Conservation (phyloP, 2,888 invertebrate genomes). For the Melolontha melolontha region DNA sequence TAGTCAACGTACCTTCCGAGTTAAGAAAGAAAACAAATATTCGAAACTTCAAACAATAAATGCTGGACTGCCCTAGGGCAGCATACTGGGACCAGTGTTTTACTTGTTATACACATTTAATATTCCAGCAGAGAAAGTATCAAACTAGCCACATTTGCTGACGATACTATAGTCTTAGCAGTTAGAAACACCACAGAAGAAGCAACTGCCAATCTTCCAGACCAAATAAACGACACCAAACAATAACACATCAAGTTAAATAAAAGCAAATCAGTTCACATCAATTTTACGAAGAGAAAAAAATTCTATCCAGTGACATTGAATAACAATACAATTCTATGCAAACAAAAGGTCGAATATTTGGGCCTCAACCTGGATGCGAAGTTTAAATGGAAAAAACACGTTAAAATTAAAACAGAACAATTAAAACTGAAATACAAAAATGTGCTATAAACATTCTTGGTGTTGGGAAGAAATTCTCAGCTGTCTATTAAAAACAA, state of each 20-base stretch:
- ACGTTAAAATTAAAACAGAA: too few relatives aligned
- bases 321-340: too few relatives aligned
- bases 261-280: too few relatives aligned
- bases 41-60: slow-evolving; percentile 1
- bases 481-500: slow-evolving; percentile 5
- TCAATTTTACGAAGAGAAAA: too few relatives aligned
- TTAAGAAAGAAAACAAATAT: slow-evolving; percentile 1
- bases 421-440: neutral
- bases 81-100: slow-evolving; percentile 8
- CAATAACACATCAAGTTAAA: too few relatives aligned
- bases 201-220: slow-evolving; percentile 6
- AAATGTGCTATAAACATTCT: neutral
- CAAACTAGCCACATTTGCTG: slow-evolving; percentile 14
- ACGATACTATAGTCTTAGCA: neutral
- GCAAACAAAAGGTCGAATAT: too few relatives aligned
- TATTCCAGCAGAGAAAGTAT: slow-evolving; percentile 15
- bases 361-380: too few relatives aligned
- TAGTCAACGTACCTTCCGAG: neutral
- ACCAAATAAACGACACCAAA: neutral
- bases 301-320: too few relatives aligned
- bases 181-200: slow-evolving; percentile 6
- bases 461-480: neutral
- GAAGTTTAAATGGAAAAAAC: too few relatives aligned
- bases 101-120: slow-evolving; percentile 11
- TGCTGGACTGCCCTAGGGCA: neutral